Percentiles rank a stretch among this genome's conserved stretches.
phyloP scores from a whole-genome alignment of 2,797 vertebrate genomes.

The Eospalax fontanierii region DNA sequence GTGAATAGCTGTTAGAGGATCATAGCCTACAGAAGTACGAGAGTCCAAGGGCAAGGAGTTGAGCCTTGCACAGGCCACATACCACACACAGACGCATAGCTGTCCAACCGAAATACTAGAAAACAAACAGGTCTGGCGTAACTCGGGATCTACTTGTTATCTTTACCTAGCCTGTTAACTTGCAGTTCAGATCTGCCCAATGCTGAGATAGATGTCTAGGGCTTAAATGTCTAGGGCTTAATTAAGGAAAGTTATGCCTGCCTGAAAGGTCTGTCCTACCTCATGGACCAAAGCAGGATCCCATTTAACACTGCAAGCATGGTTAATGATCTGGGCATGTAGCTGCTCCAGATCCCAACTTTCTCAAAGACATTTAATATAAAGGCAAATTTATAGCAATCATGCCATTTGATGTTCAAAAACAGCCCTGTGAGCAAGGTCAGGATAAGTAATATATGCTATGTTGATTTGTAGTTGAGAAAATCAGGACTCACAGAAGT shows the following conservation, averaged over 20 bases:
- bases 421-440: background rate
- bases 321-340: background rate
- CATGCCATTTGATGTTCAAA: background rate
- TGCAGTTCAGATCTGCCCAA: background rate
- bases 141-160: no score
- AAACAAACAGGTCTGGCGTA: background rate
- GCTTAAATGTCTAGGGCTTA: background rate
- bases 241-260: background rate
- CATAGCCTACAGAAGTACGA: background rate
- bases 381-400: conserved; percentile 4
- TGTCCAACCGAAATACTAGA: background rate
- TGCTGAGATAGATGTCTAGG: background rate
- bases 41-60: background rate
- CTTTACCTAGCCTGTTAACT: background rate
- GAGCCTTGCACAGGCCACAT: background rate
- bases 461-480: background rate
- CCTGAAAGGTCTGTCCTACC: background rate
- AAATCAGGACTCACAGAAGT: background rate
- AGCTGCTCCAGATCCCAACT: no score
- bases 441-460: background rate
- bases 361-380: background rate
- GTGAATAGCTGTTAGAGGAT: no score
- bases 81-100: background rate
- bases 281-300: background rate
- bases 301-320: background rate